Conservation (phyloP, 2,113 vertebrate genomes). For the Ceyx margarethae region DNA sequence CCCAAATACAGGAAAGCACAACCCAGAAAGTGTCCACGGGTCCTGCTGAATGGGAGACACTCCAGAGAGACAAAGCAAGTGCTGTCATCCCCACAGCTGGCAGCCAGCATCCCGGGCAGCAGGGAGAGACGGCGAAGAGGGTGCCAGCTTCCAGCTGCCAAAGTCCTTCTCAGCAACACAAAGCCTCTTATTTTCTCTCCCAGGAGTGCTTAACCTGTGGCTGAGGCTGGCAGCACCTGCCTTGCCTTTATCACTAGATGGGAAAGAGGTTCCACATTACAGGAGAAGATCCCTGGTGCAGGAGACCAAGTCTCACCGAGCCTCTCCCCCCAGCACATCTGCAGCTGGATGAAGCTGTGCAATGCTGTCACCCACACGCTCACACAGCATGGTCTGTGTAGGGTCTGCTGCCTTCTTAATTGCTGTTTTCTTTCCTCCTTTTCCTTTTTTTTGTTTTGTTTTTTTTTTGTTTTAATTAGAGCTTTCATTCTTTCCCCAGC, state of each 20-base stretch:
- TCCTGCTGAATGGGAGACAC: background rate
- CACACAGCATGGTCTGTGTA: rapidly evolving
- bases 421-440: conserved; percentile 9
- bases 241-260: background rate
- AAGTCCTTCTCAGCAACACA: background rate
- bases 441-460: background rate
- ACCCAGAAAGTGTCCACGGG: rapidly evolving
- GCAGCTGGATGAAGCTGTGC: background rate
- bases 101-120: background rate
- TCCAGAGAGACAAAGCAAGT: background rate
- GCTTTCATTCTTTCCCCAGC: background rate
- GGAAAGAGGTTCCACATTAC: background rate
- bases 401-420: background rate
- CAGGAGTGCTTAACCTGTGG: background rate
- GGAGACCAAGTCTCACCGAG: background rate
- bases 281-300: background rate
- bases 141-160: background rate
- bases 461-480: background rate
- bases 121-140: background rate
- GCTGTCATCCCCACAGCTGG: background rate
- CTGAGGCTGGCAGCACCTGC: background rate
- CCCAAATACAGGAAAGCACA: background rate
- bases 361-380: background rate
- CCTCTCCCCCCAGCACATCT: background rate
- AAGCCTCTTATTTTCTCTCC: background rate